These are phyloP conservation scores for Lasiurus borealis DNA, from an alignment of 2,113 vertebrate genomes.

Conservation along the genomic window DNA sequence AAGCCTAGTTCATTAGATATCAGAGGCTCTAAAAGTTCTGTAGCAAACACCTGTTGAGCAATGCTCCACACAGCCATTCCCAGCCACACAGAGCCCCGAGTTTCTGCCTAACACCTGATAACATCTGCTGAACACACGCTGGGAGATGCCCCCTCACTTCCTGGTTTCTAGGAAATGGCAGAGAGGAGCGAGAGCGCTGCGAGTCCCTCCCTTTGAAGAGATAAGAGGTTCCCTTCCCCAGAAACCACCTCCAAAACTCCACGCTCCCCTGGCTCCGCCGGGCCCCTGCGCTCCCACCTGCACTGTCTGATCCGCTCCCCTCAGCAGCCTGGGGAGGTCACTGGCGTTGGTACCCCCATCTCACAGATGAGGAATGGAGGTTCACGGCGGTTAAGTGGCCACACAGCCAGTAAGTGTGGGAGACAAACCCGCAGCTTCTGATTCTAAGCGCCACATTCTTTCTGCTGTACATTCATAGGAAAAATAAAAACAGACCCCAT, in stretches of 20 bases:
- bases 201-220: not conserved
- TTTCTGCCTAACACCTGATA: not conserved
- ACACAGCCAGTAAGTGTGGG: not conserved
- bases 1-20: not conserved
- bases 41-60: not conserved
- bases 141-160: not conserved
- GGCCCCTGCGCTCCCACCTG: not conserved
- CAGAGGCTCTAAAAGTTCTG: not conserved
- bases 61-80: not conserved
- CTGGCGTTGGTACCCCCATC: not conserved
- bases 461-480: not conserved
- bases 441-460: constrained; percentile 8
- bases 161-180: constrained; percentile 64
- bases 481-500: constrained; percentile 40
- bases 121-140: not conserved
- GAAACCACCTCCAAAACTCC: not conserved
- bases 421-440: constrained; percentile 40
- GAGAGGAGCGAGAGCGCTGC: not conserved
- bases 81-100: not conserved
- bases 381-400: not conserved
- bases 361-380: constrained; percentile 45
- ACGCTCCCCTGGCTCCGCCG: accelerated
- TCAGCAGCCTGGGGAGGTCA: not conserved
- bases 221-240: not conserved
- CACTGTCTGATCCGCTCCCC: not conserved